phyloP scores from a whole-genome alignment of 2,797 vertebrate genomes.

The Apodemus agrarius region DNA sequence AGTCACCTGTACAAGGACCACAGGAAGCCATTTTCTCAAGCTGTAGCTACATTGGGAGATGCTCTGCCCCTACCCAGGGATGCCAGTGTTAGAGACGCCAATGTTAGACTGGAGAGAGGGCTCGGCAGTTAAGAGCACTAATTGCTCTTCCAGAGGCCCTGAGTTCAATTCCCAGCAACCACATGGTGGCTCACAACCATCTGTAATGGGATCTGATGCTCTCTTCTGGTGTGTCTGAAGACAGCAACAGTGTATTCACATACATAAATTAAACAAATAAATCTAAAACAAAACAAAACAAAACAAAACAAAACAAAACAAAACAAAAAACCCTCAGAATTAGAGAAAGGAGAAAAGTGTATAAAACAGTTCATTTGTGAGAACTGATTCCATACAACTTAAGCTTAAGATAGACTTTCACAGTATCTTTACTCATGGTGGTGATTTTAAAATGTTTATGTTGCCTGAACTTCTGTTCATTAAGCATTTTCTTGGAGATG shows the following conservation, averaged over 20 bases:
- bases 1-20: background rate
- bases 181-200: too few relatives aligned
- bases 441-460: constrained; percentile 20
- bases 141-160: too few relatives aligned
- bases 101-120: background rate
- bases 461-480: constrained; percentile 13
- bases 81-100: background rate
- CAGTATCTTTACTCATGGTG: background rate
- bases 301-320: background rate
- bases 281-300: too few relatives aligned
- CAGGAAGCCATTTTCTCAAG: background rate
- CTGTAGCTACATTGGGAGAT: constrained; percentile 18
- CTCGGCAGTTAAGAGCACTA: too few relatives aligned
- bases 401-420: constrained; percentile 1
- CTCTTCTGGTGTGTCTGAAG: too few relatives aligned
- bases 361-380: constrained; percentile 22
- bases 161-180: too few relatives aligned
- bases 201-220: too few relatives aligned
- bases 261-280: too few relatives aligned
- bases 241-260: too few relatives aligned
- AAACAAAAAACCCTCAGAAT: background rate
- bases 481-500: constrained; percentile 47
- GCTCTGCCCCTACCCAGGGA: background rate
- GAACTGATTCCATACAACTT: constrained; percentile 40
- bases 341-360: constrained; percentile 52